A percentile compares a stretch with the other conserved stretches of the same genome.
Conservation (phyloP, 2,113 vertebrate species). For the Leiothrix lutea region DNA sequence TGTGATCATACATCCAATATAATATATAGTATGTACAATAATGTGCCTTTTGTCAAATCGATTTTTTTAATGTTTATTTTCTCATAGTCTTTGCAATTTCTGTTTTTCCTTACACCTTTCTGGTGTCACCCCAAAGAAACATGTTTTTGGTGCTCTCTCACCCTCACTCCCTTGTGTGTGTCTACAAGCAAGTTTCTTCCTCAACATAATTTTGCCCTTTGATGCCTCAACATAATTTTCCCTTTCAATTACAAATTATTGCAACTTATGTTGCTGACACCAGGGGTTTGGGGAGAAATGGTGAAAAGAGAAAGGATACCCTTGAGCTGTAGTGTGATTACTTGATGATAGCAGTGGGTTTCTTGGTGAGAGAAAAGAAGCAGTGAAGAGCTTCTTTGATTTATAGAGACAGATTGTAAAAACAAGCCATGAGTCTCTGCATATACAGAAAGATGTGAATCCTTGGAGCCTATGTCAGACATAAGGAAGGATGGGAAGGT, state of each 20-base stretch:
- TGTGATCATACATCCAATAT: fast-evolving
- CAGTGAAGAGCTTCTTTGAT: neutral
- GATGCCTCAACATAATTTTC: neutral
- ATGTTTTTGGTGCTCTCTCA: neutral
- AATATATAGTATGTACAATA: neutral
- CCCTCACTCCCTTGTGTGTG: neutral
- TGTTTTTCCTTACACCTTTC: neutral
- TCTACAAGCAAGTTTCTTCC: neutral
- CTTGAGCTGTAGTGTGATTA: neutral
- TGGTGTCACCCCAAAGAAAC: neutral
- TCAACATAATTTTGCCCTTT: neutral
- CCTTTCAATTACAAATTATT: neutral
- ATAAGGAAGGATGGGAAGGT: neutral
- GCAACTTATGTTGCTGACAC: neutral
- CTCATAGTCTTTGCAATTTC: neutral
- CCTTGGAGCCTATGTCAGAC: neutral
- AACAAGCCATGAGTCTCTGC: neutral
- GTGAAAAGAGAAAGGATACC: neutral
- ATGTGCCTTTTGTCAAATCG: neutral
- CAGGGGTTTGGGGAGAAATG: neutral
- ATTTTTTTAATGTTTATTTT: neutral
- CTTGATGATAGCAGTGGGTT: neutral
- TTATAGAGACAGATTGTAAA: neutral
- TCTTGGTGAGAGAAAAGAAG: neutral
- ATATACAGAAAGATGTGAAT: neutral